These are phyloP conservation scores for Tapirus terrestris DNA, from an alignment of 2,113 vertebrate species.

Conservation along the genomic window DNA sequence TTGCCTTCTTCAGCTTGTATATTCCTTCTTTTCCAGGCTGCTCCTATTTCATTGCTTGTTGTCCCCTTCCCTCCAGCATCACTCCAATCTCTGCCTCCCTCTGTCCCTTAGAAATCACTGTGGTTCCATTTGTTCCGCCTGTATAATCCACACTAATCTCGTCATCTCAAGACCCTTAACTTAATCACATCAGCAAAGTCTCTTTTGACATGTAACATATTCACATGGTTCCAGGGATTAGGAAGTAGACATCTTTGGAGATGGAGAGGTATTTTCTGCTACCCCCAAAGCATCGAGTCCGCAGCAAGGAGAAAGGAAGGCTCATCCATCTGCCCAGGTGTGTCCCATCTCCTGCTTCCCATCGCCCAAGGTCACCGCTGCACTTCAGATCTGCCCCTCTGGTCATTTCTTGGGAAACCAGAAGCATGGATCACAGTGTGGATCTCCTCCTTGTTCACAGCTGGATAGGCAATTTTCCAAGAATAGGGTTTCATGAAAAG, in stretches of 20 bases:
- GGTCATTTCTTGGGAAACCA: background rate
- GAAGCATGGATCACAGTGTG: fast-evolving
- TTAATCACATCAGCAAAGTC: background rate
- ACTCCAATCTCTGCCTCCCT: background rate
- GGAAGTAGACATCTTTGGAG: background rate
- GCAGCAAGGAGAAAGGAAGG: background rate
- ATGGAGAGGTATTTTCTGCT: background rate
- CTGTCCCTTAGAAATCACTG: background rate
- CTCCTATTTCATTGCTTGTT: no score
- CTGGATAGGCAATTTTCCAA: no score
- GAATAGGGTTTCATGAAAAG: background rate
- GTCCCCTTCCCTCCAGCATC: background rate
- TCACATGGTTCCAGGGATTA: background rate
- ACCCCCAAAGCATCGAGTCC: no score
- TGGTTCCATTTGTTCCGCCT: background rate
- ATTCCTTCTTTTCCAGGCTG: no score
- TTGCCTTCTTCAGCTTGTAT: background rate
- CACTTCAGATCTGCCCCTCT: background rate
- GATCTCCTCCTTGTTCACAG: background rate
- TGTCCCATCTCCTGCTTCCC: background rate
- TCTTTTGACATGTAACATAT: background rate
- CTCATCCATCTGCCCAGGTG: background rate
- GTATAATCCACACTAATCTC: background rate
- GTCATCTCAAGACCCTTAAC: background rate
- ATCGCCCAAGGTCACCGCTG: no score